Conservation (phyloP, 2,797 vertebrate species). For the Cryptoprocta ferox region DNA sequence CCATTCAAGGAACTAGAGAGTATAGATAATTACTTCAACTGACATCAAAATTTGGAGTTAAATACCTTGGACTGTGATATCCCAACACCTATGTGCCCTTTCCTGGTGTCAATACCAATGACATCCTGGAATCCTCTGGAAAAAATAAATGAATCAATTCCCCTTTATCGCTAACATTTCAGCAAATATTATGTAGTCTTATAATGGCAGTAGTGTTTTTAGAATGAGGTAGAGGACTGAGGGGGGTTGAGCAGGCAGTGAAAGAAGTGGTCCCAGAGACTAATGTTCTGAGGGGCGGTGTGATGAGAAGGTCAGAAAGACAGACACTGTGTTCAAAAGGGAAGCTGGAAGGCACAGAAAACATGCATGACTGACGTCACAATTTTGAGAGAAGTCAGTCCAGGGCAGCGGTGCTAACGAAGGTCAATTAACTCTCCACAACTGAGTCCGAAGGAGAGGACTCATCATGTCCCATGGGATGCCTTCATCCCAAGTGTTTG, state of each 20-base stretch:
- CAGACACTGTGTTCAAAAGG: not conserved
- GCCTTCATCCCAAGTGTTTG: not conserved
- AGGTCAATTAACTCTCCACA: not conserved
- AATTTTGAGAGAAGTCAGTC: not conserved
- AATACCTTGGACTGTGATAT: not conserved
- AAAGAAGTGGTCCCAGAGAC: accelerated
- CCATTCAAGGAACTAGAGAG: not conserved
- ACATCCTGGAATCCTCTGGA: not conserved
- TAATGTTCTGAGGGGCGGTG: not conserved
- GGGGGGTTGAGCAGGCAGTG: accelerated
- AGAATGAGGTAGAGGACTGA: not conserved
- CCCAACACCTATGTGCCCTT: not conserved
- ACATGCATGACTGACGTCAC: not conserved
- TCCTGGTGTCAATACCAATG: not conserved
- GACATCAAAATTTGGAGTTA: not conserved
- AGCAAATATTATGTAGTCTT: not conserved
- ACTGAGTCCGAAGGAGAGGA: not conserved
- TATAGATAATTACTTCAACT: not conserved
- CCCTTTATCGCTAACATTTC: not conserved
- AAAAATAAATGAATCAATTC: not conserved
- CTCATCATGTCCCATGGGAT: not conserved
- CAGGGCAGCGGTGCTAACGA: not conserved
- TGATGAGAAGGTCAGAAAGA: not conserved
- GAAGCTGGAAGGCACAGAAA: not conserved
- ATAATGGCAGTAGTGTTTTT: not conserved